Base-by-base conservation (phyloP, 1,140 invertebrate genomes). In the Lepidurus couesii region DNA sequence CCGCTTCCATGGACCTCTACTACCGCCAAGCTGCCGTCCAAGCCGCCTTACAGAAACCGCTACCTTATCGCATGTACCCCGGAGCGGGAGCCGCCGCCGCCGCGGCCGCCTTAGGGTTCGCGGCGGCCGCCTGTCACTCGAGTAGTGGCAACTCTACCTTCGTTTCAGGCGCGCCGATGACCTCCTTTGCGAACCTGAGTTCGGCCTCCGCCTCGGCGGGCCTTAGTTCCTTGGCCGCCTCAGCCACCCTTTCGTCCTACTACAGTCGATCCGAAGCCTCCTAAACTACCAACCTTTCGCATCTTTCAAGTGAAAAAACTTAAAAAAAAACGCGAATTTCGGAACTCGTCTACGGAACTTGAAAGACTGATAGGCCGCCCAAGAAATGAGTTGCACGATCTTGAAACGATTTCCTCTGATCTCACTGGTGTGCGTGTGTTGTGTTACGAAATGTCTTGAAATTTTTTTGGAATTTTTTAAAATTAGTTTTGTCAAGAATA, bases 11-110 rank as follows among this genome's bases (percentile, higher is more conserved):
- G 42, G 92, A 94, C 82, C 86, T 93, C 21, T 94, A 94, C 83
- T 94, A 94, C 85, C 85, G 92, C 10, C 92, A 92, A 82, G 90
- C 90, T 24, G 90, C 91, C 0, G 88, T 89, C 1, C 90, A 91
- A 11, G 91, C 90, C 82, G 94, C 90, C 81, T 89, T 95, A 83
- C 96, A 93, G 86, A 98, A 92, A 88, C 96, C 90, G 65, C 86
- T 96, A 84, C 92, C 94, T 45, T 95, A 95, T 85, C 89, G 94
- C 83, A 77, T 84, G 47, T 84, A 84, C 73, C 82, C 83, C 0
- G n/a, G 79, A 21, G 53, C 53, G 3, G n/a, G 79, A 65, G 53
- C 53, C 1, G 53, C 53, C 21, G 53, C 53, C 76, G 44, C 80
- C n/a, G 24, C 42, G 44, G 43, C 77, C 42, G 77, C 79, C 7